phyloP scores from a whole-genome alignment of 2,113 vertebrate genomes.

The Junco hyemalis region DNA sequence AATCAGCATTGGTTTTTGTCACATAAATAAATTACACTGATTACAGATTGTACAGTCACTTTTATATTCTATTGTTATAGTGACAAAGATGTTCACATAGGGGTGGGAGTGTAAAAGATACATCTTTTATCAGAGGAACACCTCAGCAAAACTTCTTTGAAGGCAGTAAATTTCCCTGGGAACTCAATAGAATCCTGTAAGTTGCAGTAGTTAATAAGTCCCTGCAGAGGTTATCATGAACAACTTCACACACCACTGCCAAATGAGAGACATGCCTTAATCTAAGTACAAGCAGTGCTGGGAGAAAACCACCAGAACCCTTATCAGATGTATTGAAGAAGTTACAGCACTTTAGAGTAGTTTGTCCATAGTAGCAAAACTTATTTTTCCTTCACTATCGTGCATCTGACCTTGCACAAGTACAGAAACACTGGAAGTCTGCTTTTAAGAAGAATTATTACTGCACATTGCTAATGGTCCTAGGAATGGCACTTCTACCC shows the following conservation, averaged over 20 bases:
- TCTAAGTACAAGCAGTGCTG: background rate
- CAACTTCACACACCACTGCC: background rate
- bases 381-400: background rate
- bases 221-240: background rate
- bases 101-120: background rate
- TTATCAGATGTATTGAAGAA: background rate
- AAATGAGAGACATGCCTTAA: background rate
- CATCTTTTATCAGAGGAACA: background rate
- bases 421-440: background rate
- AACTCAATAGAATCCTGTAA: background rate
- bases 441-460: background rate
- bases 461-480: background rate
- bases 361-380: background rate
- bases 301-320: background rate
- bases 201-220: background rate
- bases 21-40: background rate
- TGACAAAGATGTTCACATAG: background rate
- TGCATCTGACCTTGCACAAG: background rate
- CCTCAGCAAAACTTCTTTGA: background rate
- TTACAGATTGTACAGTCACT: background rate
- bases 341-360: background rate
- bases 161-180: background rate
- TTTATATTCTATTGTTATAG: background rate
- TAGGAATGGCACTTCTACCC: background rate
- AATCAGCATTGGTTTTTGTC: background rate